phyloP scores from a whole-genome alignment of 2,888 invertebrate species.

The Herminia tarsipennalis region DNA sequence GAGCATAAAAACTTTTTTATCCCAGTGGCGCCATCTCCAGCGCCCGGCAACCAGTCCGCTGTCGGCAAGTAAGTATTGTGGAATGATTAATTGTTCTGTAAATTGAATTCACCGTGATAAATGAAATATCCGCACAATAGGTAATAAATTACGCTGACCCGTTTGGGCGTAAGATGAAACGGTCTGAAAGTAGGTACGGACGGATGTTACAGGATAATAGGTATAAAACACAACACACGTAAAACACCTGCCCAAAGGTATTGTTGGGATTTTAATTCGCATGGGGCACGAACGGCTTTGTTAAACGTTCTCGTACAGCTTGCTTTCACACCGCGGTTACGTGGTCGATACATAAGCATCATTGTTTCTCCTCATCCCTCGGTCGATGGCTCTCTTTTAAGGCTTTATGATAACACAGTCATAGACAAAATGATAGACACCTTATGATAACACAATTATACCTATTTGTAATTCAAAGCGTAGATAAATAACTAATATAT shows the following conservation, averaged over 20 bases:
- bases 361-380: conserved; percentile 2
- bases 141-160: conserved; percentile 85
- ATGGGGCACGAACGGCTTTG: conserved; percentile 52
- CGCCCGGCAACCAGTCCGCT: conserved; percentile 70
- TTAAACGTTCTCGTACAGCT: conserved; percentile 33
- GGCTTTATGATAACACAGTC: no score
- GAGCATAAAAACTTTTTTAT: conserved; percentile 61
- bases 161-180: conserved; percentile 81
- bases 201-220: conserved; percentile 74
- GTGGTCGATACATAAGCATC: neutral
- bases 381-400: conserved; percentile 20
- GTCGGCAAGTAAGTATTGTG: conserved; percentile 82
- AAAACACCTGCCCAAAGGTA: conserved; percentile 70
- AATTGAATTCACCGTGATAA: conserved; percentile 86
- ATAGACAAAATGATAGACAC: no score
- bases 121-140: conserved; percentile 85
- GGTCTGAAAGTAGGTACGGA: conserved; percentile 75
- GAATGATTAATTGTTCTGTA: conserved; percentile 85
- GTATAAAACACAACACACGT: conserved; percentile 74
- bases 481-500: no score
- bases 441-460: no score
- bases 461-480: no score
- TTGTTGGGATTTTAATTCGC: conserved; percentile 67
- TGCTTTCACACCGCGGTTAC: conserved; percentile 5
- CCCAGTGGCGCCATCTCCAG: conserved; percentile 51